Conservation (phyloP, 2,888 invertebrate species). For the Chrysodeixis includens region DNA sequence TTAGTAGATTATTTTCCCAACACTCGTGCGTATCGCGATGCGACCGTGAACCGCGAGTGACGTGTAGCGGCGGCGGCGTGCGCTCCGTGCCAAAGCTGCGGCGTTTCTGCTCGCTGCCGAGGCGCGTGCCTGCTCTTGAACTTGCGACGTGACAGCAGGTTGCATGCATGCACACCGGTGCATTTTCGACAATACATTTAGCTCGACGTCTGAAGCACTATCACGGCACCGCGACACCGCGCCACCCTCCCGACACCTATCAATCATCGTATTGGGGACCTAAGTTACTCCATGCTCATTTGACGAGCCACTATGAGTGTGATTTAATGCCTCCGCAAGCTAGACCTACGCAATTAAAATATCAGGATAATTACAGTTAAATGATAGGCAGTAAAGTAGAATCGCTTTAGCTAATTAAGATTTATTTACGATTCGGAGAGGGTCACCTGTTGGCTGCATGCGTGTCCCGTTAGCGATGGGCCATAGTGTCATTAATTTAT, state of each 20-base stretch:
- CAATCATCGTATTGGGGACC: constrained; percentile 35
- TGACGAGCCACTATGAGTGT: constrained; percentile 28
- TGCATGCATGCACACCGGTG: constrained; percentile 79
- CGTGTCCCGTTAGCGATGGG: constrained; percentile 43
- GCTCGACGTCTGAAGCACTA: constrained; percentile 50
- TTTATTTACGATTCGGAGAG: constrained; percentile 41
- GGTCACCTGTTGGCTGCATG: constrained; percentile 29
- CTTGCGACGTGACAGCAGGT: constrained; percentile 78
- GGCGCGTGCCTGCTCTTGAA: constrained; percentile 80
- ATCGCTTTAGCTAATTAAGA: constrained; percentile 49
- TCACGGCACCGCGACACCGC: constrained; percentile 27
- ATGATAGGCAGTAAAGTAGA: constrained; percentile 41
- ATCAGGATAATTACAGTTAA: constrained; percentile 49
- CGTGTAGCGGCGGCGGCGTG: constrained; percentile 64
- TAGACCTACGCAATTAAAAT: constrained; percentile 34
- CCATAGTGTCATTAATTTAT: constrained; percentile 35
- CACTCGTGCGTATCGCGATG: constrained; percentile 67
- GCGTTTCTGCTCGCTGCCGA: constrained; percentile 72
- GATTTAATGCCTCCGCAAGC: constrained; percentile 31
- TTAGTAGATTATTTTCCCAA: constrained; percentile 60
- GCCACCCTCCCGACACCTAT: constrained; percentile 48
- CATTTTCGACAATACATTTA: constrained; percentile 72
- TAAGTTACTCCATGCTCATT: constrained; percentile 22
- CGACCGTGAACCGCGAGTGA: constrained; percentile 60
- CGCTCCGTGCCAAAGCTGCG: constrained; percentile 75